phyloP scores from a whole-genome alignment of 2,113 vertebrate genomes.

The Coryphaenoides rupestris region DNA sequence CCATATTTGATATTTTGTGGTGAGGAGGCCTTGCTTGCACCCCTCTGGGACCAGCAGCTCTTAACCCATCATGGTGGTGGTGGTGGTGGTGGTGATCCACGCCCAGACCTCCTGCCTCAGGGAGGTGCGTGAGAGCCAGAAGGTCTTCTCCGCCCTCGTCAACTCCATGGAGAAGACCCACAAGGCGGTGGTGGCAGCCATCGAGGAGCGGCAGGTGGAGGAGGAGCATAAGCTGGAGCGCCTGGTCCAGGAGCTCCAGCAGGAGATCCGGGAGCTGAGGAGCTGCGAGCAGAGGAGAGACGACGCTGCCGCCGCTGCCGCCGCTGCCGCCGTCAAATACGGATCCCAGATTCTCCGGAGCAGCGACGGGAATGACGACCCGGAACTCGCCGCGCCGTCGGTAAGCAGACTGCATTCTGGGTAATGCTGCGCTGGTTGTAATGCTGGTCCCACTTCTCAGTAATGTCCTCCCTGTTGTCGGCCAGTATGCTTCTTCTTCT shows the following conservation, averaged over 20 bases:
- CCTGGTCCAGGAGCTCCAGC: too few relatives aligned
- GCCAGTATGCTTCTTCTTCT: constrained; percentile 34
- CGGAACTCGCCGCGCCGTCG: background rate
- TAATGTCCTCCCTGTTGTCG: background rate
- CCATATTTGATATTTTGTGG: background rate
- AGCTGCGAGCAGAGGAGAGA: constrained; percentile 24
- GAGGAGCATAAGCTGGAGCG: constrained; percentile 66
- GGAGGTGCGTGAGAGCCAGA: constrained; percentile 71
- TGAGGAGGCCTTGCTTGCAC: background rate
- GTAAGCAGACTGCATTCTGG: too few relatives aligned
- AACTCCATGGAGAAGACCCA: constrained; percentile 67
- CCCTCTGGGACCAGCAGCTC: background rate
- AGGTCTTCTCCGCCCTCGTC: constrained; percentile 65
- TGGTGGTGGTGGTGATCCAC: background rate
- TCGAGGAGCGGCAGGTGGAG: constrained; percentile 62
- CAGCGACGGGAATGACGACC: background rate
- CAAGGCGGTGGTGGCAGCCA: constrained; percentile 57
- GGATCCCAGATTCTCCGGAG: constrained; percentile 19
- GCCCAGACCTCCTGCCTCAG: constrained; percentile 66
- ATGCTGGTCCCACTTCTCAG: background rate
- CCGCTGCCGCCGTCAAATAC: constrained; percentile 10
- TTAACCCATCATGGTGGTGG: background rate
- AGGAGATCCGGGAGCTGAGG: constrained; percentile 63
- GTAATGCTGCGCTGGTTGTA: background rate
- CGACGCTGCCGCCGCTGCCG: too few relatives aligned